phyloP scores from a whole-genome alignment of 2,888 invertebrate genomes.

The Oscheius sp. region DNA sequence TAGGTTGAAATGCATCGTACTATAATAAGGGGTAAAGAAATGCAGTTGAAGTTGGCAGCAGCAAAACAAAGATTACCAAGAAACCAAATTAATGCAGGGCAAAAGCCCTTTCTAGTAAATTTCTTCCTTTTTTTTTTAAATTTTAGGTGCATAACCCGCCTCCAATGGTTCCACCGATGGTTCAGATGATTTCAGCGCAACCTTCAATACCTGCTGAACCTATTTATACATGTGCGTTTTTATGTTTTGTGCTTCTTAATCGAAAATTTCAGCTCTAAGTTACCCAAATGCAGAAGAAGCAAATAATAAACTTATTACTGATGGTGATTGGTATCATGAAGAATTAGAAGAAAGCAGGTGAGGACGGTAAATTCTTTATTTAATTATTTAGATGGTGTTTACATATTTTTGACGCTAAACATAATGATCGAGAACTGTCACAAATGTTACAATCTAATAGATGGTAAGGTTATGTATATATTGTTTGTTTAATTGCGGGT shows the following conservation, averaged over 20 bases:
- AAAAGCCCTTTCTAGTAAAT: constrained; percentile 27
- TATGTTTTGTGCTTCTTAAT: neutral
- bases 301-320: constrained; percentile 18
- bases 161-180: neutral
- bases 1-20: constrained; percentile 71
- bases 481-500: neutral
- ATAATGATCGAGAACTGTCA: neutral
- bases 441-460: neutral
- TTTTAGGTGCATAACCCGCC: constrained; percentile 7
- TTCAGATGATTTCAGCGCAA: neutral
- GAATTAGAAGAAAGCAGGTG: constrained; percentile 33
- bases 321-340: constrained; percentile 29
- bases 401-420: constrained; percentile 12
- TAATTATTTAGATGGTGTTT: constrained; percentile 22
- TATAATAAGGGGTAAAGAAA: constrained; percentile 49
- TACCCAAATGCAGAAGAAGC: constrained; percentile 32
- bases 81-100: constrained; percentile 28
- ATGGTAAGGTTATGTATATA: neutral
- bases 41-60: constrained; percentile 58
- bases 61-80: constrained; percentile 34
- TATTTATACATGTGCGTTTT: constrained; percentile 2
- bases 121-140: neutral
- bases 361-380: neutral
- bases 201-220: constrained; percentile 1
- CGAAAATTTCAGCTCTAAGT: constrained; percentile 9